Evolutionary conservation across 2,113 vertebrate genomes (phyloP).

Genomic region (Leptobrachium ailaonicum): DNA sequence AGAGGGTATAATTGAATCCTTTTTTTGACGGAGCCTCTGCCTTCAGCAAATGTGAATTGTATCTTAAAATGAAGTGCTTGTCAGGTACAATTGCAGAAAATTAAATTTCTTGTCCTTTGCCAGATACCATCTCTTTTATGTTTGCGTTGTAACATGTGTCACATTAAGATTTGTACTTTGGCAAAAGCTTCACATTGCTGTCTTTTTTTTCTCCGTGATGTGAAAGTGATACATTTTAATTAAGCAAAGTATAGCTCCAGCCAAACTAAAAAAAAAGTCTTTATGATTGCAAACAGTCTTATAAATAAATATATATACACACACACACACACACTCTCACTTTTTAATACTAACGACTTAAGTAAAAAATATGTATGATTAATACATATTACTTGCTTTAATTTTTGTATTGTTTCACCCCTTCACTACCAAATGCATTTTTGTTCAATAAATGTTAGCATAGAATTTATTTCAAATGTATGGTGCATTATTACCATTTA

Average conservation of each 20-base stretch:
- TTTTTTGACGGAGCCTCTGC: background rate
- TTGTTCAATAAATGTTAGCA: no score
- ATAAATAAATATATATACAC: no score
- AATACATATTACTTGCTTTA: no score
- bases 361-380: no score
- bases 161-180: conserved; percentile 28
- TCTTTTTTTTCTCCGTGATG: conserved; percentile 6
- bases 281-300: no score
- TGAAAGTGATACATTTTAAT: conserved; percentile 18
- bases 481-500: no score
- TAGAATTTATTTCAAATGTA: no score
- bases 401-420: no score
- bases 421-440: no score
- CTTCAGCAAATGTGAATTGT: conserved; percentile 23
- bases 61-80: conserved; percentile 9
- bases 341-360: no score
- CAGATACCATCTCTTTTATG: conserved; percentile 35
- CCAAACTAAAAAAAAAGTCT: background rate
- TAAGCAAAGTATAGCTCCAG: background rate
- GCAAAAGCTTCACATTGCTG: conserved; percentile 18
- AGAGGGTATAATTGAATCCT: conserved; percentile 14
- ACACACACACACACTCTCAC: no score
- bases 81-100: conserved; percentile 32
- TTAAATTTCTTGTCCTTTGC: conserved; percentile 30
- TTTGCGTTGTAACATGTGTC: conserved; percentile 28